Base-by-base conservation (phyloP, 2,797 vertebrate species). In the Siniperca scherzeri region DNA sequence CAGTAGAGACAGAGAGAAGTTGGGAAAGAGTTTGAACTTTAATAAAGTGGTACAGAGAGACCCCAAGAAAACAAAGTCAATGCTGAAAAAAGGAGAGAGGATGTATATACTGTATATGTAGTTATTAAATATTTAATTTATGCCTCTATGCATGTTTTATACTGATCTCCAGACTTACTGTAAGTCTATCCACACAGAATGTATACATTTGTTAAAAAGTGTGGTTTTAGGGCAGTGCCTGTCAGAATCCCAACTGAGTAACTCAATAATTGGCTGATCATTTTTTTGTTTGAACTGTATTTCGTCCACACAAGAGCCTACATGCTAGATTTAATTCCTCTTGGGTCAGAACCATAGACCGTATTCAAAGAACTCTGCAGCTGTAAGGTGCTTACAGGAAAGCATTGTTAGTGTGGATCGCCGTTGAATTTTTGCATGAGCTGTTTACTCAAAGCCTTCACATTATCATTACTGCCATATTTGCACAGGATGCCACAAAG, bases 391-490 rank as follows among this genome's bases (percentile, higher is more conserved):
- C 14, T 21, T 21, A 30, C 7, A 44, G 8, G 33, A 53, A 59
- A 57, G 16, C 0, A n/a, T 25, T 10, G 3, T 50, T 19, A 17
- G 3, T 40, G 14, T 1, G n/a, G 53, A 57, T 70, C 38, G n/a
- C 64, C 12, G 40, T 16, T 53, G 36, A 59, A 30, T 53, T 22
- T 56, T 42, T 69, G 25, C 22, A 22, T 16, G 9, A 68, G 69
- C n/a, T 19, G 38, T 77, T 69, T 38, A 53, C 59, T 61, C 14
- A 4, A 57, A 82, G 7, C 40, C n/a, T 70, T 73, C 42, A 65
- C 25, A 72, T 22, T 33, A 12, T 62, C 21, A 46, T 25, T 16
- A 10, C 46, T 57, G 52, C 5, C 10, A 0, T 78, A 13, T 61
- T 10, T 48, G 22, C 11, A 53, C 56, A 56, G 42, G 56, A 74